Evolutionary conservation across 2,113 vertebrate genomes (phyloP).

Genomic region (Neomonachus schauinslandi): DNA sequence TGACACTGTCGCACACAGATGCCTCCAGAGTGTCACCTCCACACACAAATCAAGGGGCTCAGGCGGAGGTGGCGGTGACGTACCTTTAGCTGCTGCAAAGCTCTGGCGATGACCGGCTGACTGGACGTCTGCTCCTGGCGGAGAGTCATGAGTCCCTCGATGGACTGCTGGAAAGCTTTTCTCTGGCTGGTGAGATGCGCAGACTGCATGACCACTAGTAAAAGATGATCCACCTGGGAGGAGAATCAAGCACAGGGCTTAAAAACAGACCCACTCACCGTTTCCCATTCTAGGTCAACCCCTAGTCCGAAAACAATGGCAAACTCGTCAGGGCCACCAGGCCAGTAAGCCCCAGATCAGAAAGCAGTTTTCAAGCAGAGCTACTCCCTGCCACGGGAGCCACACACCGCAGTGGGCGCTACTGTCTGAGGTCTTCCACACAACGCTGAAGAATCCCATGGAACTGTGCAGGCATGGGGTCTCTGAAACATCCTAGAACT

Average conservation of each 20-base stretch:
- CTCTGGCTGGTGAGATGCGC: slow-evolving; percentile 93
- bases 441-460: fast-evolving
- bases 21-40: not conserved
- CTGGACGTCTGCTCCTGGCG: slow-evolving; percentile 97
- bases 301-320: not conserved
- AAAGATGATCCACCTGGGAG: slow-evolving; percentile 93
- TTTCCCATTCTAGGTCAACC: too few relatives aligned
- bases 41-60: not conserved
- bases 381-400: not conserved
- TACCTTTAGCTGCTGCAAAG: slow-evolving; percentile 98
- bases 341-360: not conserved
- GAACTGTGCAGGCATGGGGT: fast-evolving
- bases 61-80: fast-evolving
- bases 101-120: slow-evolving; percentile 94
- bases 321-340: not conserved
- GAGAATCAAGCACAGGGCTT: slow-evolving; percentile 17
- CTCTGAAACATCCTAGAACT: not conserved
- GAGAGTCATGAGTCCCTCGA: slow-evolving; percentile 92
- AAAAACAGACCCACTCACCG: not conserved
- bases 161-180: slow-evolving; percentile 95
- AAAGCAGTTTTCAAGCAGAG: not conserved
- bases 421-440: fast-evolving
- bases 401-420: fast-evolving
- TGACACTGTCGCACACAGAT: fast-evolving
- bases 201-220: slow-evolving; percentile 96